Conservation (phyloP, 2,888 invertebrate genomes). For the Nemapogon koenigi region DNA sequence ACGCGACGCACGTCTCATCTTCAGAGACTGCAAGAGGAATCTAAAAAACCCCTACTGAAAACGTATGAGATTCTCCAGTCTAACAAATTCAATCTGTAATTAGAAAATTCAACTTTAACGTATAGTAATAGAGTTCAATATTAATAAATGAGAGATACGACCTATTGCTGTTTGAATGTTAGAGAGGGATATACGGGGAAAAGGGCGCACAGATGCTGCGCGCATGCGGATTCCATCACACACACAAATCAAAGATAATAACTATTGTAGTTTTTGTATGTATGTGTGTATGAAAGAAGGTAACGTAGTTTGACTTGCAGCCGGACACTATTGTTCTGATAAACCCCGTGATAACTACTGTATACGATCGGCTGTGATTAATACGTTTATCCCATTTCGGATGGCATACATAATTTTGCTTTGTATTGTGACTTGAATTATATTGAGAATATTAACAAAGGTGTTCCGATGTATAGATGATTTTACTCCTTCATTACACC, state of each 20-base stretch:
- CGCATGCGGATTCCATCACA: slow-evolving; percentile 43
- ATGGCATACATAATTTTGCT: slow-evolving; percentile 6
- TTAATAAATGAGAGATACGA: slow-evolving; percentile 13
- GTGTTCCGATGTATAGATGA: too few relatives aligned
- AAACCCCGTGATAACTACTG: slow-evolving; percentile 26
- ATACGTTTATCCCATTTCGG: slow-evolving; percentile 9
- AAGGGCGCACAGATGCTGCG: slow-evolving; percentile 53
- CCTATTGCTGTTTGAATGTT: slow-evolving; percentile 18
- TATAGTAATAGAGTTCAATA: slow-evolving; percentile 16
- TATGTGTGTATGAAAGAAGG: slow-evolving; percentile 25
- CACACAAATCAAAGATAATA: slow-evolving; percentile 36
- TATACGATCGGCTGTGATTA: slow-evolving; percentile 32
- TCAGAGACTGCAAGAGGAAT: slow-evolving; percentile 42
- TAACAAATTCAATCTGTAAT: neutral
- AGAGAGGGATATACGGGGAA: slow-evolving; percentile 35
- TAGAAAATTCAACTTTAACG: slow-evolving; percentile 15
- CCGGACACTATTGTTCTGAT: slow-evolving; percentile 46
- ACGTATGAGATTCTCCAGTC: slow-evolving; percentile 18
- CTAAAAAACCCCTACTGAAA: slow-evolving; percentile 58
- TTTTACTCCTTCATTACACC: too few relatives aligned
- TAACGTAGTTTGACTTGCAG: slow-evolving; percentile 41
- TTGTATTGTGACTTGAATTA: too few relatives aligned
- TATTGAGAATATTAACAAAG: too few relatives aligned
- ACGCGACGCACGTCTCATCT: slow-evolving; percentile 36
- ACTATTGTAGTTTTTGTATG: slow-evolving; percentile 17